Conservation (phyloP, 1,140 invertebrate genomes). For the Bombyx mandarina region DNA sequence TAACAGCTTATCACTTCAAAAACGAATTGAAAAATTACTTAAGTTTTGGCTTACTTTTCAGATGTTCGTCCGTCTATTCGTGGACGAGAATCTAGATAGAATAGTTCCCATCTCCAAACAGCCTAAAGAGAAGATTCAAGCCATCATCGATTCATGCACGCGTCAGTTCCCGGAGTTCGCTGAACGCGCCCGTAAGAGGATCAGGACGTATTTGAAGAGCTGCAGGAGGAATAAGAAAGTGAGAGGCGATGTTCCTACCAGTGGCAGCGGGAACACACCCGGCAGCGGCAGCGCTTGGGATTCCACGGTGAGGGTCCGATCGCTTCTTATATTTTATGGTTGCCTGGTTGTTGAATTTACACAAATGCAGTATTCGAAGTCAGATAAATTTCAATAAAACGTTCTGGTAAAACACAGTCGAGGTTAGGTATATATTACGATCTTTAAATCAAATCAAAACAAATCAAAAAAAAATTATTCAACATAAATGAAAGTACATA, state of each 20-base stretch:
- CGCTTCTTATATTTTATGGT: conserved; percentile 10
- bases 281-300: conserved; percentile 59
- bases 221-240: conserved; percentile 94
- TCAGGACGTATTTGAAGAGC: conserved; percentile 95
- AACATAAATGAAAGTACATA: too few relatives aligned
- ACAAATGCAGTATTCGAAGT: not conserved
- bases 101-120: conserved; percentile 98
- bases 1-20: too few relatives aligned
- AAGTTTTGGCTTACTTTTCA: conserved; percentile 55
- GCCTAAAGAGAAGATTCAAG: conserved; percentile 97
- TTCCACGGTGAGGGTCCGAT: conserved; percentile 67
- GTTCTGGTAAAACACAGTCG: too few relatives aligned
- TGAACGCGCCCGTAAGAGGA: conserved; percentile 92
- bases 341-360: not conserved
- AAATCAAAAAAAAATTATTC: too few relatives aligned
- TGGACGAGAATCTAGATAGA: conserved; percentile 96
- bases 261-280: conserved; percentile 40
- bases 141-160: conserved; percentile 96
- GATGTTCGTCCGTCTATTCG: conserved; percentile 98
- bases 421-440: too few relatives aligned
- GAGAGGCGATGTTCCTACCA: conserved; percentile 75
- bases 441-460: too few relatives aligned
- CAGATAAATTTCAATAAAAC: too few relatives aligned
- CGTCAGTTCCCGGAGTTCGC: conserved; percentile 97
- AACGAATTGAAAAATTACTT: too few relatives aligned